Base-by-base conservation (phyloP, 2,888 invertebrate genomes). In the Cylloceria caligata region DNA sequence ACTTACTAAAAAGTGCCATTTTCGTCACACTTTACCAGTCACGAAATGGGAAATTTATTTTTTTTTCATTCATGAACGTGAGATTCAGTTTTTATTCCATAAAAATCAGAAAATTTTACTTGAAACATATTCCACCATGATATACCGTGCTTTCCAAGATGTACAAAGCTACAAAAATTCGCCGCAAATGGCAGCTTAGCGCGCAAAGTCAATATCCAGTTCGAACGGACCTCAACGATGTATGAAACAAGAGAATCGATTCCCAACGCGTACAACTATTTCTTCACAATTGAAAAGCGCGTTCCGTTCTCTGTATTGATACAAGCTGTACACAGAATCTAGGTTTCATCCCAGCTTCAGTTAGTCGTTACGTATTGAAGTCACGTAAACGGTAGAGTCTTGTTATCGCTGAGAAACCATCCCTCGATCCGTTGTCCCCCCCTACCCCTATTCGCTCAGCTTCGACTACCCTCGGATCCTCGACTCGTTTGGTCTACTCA, bases 221-320 rank as follows among this genome's bases (percentile, higher is more conserved):
- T n/a, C n/a, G n/a, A n/a, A n/a, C n/a, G n/a, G n/a, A n/a, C n/a
- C 49, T 21, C 49, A 9, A 16, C 27, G n/a, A 4, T 57, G 36
- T 16, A 60, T 36, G 16, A 34, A 60, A 9, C 0, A 34, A 19
- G 34, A 60, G 75, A 81, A 39, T 80, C 71, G 42, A 87, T 87
- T 86, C 84, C 19, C 73, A 9, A 9, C 81, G 83, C 85, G 87
- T 88, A 84, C 86, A 75, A 86, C 76, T 85, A 87, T 90, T 88
- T 86, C 83, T 75, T 79, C 75, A 81, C 86, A 84, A 88, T 89
- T 85, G 85, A 89, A 87, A 87, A 88, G 81, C 85, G 84, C 83
- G 85, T 79, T 73, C 78, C 73, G 79, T 85, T 74, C 81, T 71
- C 84, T 85, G 84, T 89, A 88, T 88, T 77, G 87, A 88, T 86